phyloP scores from a whole-genome alignment of 2,113 vertebrate species.

The Dryoscopus gambensis region DNA sequence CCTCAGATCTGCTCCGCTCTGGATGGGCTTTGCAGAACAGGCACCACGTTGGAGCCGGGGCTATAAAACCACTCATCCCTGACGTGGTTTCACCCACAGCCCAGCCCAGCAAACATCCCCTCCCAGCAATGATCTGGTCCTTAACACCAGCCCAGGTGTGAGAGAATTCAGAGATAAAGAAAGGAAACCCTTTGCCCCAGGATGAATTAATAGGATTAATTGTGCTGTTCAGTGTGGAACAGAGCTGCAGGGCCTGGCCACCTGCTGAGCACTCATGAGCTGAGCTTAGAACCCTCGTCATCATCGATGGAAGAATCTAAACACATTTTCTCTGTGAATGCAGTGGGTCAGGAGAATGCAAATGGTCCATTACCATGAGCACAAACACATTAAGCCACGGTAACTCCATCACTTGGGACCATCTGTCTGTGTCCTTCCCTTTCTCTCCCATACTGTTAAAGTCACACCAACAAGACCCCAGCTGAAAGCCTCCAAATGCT shows the following conservation, averaged over 20 bases:
- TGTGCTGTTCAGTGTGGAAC: background rate
- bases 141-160: background rate
- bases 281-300: background rate
- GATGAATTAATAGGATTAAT: background rate
- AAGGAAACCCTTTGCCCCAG: background rate
- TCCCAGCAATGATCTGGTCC: background rate
- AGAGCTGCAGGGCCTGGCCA: background rate
- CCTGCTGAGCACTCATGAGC: background rate
- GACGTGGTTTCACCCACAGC: background rate
- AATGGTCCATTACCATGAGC: background rate
- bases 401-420: background rate
- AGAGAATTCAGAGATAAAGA: background rate
- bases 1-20: background rate
- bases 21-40: background rate
- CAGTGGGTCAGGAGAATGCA: background rate
- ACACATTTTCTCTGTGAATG: background rate
- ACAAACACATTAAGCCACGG: background rate
- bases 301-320: background rate
- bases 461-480: background rate
- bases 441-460: background rate
- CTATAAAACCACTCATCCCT: background rate
- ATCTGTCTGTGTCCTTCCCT: background rate
- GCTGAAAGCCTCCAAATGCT: constrained; percentile 28
- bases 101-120: background rate
- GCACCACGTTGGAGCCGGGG: background rate